phyloP scores from a whole-genome alignment of 1,140 invertebrate species.

The Drosophila bifasciata region DNA sequence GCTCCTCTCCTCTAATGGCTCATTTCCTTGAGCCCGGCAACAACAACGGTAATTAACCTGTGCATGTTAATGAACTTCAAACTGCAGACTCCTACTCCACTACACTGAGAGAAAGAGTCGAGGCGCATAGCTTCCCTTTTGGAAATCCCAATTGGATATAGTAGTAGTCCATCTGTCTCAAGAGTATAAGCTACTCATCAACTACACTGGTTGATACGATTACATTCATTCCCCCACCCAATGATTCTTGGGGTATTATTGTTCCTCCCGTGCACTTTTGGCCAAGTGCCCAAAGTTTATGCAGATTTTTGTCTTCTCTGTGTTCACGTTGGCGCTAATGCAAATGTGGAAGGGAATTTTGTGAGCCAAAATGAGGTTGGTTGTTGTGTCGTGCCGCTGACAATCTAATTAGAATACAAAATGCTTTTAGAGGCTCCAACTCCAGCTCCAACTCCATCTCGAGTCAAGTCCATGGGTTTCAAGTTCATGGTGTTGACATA shows the following conservation, averaged over 20 bases:
- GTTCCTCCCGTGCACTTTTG: slow-evolving; percentile 16
- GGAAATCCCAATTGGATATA: too few relatives aligned
- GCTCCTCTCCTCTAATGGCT: slow-evolving; percentile 75
- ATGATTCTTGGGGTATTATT: too few relatives aligned
- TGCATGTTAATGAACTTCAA: slow-evolving; percentile 83
- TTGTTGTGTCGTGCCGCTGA: slow-evolving; percentile 81
- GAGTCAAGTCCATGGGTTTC: slow-evolving; percentile 51
- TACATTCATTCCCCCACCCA: too few relatives aligned
- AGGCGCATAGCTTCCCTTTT: background rate
- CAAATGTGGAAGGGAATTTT: slow-evolving; percentile 76
- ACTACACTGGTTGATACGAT: too few relatives aligned
- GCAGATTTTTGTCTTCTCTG: slow-evolving; percentile 76
- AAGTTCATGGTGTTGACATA: slow-evolving; percentile 82
- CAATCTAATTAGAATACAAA: slow-evolving; percentile 83
- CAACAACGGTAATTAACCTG: slow-evolving; percentile 81
- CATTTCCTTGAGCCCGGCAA: slow-evolving; percentile 71
- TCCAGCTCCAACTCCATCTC: slow-evolving; percentile 11
- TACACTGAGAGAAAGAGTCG: slow-evolving; percentile 19
- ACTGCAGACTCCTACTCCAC: slow-evolving; percentile 33
- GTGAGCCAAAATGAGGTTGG: slow-evolving; percentile 77
- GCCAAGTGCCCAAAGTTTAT: slow-evolving; percentile 58
- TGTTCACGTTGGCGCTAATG: slow-evolving; percentile 74
- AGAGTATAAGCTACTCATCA: too few relatives aligned
- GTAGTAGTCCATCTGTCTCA: too few relatives aligned
- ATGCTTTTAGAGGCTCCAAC: slow-evolving; percentile 62